Evolutionary conservation across 2,888 invertebrate species (phyloP), one percentile per base, ranked within the genome.

Genomic region (Tetragonula carbonaria): DNA sequence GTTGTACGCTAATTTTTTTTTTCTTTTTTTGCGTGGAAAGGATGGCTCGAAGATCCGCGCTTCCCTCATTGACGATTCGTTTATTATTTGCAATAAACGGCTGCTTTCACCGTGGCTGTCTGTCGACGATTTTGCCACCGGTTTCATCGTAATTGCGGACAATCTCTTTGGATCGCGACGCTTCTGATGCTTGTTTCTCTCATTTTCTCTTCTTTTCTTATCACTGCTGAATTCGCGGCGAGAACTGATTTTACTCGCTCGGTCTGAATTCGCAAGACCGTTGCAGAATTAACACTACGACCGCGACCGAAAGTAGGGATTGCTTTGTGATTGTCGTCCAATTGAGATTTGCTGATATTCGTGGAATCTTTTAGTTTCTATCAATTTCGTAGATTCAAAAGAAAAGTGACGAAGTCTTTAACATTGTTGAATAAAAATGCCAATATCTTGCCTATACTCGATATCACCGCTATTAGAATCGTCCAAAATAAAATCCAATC

Each of bases 1-100:
- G 71, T 57, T 71, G 70, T 82, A 71, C 53, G 84, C 83, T 82
- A 84, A 84, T 83, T 85, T 79, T 50, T 63, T 21, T 23, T 13
- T 51, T 11, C 23, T n/a, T 21, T 45, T 21, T 18, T 50, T 11
- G 51, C 66, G 21, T 14, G 67, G n/a, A 51, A 78, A 33, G 51
- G 51, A 21, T 23, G 51, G 28, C 57, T 80, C 68, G 68, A 84
- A 72, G 72, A 63, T 67, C 66, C 65, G 38, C 62, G 50, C 63
- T 51, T 62, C 66, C 38, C 83, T 73, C 79, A 70, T 79, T 76
- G 75, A 84, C 85, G 79, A 83, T 68, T n/a, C 59, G 67, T 72
- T 45, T 84, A 83, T 82, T 82, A 84, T 76, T 84, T 75, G 65
- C 79, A 68, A 78, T 63, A 79, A 84, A 84, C 71, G 84, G 14